Conservation (phyloP, 2,113 vertebrate species). For the Catharus bicknelli region DNA sequence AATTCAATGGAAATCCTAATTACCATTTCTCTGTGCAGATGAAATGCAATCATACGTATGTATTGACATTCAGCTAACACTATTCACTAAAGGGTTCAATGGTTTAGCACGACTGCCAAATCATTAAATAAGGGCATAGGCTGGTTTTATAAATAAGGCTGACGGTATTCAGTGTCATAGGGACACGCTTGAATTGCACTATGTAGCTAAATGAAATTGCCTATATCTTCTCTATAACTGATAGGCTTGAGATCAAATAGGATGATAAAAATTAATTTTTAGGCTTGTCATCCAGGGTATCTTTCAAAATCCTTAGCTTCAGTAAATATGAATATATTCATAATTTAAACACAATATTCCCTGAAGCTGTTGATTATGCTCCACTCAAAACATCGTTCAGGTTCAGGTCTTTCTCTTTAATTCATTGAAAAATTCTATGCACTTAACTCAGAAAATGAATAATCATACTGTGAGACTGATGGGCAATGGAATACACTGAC, state of each 20-base stretch:
- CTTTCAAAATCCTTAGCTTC: background rate
- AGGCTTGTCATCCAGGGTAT: background rate
- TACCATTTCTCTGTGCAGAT: conserved; percentile 51
- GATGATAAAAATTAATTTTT: background rate
- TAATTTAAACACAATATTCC: background rate
- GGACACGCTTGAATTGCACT: background rate
- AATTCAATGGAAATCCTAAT: conserved; percentile 66
- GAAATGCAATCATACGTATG: conserved; percentile 62
- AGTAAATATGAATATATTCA: background rate
- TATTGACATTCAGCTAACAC: conserved; percentile 68
- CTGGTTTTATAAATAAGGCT: conserved; percentile 50
- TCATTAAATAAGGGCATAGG: conserved; percentile 50
- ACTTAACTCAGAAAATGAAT: conserved; percentile 22
- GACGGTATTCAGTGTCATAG: background rate
- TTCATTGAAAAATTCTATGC: background rate
- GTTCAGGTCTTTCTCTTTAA: background rate
- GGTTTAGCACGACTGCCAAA: conserved; percentile 50
- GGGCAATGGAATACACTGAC: background rate
- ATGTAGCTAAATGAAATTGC: background rate
- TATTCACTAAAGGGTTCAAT: conserved; percentile 51
- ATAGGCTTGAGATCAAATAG: background rate
- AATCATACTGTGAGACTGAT: background rate
- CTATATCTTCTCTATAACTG: background rate
- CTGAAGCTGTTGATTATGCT: background rate
- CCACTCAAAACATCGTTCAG: background rate